A percentile compares a stretch with the other conserved stretches of the same genome.
Conservation (phyloP, 2,113 vertebrate species). For the Nesogale talazaci region DNA sequence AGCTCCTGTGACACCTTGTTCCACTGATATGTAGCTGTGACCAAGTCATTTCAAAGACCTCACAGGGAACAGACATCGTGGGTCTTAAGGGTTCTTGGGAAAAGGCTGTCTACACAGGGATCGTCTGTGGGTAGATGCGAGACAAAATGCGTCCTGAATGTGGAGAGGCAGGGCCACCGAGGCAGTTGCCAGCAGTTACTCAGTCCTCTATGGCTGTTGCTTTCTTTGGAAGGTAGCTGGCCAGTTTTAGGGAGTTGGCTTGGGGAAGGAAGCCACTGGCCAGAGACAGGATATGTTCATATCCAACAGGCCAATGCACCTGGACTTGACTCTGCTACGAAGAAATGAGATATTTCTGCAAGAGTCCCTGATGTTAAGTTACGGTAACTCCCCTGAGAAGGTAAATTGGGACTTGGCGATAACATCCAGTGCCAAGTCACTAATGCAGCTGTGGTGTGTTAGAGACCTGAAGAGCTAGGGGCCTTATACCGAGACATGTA, state of each 20-base stretch:
- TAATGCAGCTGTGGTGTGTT: background rate
- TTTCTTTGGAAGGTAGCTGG: background rate
- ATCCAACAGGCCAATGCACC: background rate
- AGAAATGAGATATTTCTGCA: background rate
- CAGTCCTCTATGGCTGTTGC: background rate
- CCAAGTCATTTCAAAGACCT: background rate
- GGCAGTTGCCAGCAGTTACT: background rate
- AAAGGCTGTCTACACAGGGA: background rate
- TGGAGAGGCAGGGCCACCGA: background rate
- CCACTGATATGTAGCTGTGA: background rate
- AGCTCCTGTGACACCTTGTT: rapidly evolving
- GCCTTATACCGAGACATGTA: background rate
- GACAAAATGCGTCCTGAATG: background rate
- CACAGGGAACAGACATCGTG: background rate
- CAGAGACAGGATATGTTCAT: background rate
- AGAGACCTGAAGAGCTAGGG: background rate
- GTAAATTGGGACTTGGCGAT: background rate
- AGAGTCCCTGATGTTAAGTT: background rate
- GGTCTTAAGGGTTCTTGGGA: background rate
- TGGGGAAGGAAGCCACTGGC: background rate
- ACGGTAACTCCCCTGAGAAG: background rate
- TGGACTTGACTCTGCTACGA: background rate
- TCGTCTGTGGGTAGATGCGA: background rate
- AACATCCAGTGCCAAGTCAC: background rate
- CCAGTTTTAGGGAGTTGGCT: background rate